Evolutionary conservation across 2,113 vertebrate genomes (phyloP), one percentile per base, ranked within the genome.

Genomic region (Charadrius vociferus): DNA sequence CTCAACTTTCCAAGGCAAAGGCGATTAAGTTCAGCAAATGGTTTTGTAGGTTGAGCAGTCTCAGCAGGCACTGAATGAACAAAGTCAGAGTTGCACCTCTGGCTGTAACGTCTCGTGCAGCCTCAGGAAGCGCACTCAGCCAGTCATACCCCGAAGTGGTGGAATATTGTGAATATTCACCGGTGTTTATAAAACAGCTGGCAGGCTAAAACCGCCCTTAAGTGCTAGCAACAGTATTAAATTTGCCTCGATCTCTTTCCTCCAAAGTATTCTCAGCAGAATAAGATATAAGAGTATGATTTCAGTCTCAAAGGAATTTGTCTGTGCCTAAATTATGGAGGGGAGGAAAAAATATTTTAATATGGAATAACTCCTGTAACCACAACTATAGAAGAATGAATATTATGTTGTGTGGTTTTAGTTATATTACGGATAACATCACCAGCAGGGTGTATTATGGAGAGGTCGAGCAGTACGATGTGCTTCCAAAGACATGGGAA

Each of bases 241-340:
- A 90, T 32, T 4, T 63, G 63, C 88, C 59, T 90, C 77, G 29
- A 10, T 86, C 68, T n/a, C 77, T 71, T 90, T 94, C 87, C 70
- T 82, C 36, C 37, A 22, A 91, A 89, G n/a, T 47, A 47, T 85
- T 92, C 66, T 59, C 68, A 70, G 56, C 4, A 87, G 73, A 95
- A 20, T 66, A 77, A 90, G 81, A 87, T 47, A 70, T 4, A 50
- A 90, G 56, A 56, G 63, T 14, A 5, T 30, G 26, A 94, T 89
- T 95, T 93, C 70, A 88, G 66, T 66, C 86, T 88, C 84, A 77
- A 45, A 86, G 88, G 80, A 94, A 94, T 94, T 91, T 81, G 52
- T 53, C 89, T 81, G 56, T 10, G 37, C 45, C 84, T 65, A 74
- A 97, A 94, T 85, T 71, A 85, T 6, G 90, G 74, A 74, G 36